A percentile compares a stretch with the other conserved stretches of the same genome.
Conservation (phyloP, 1,140 invertebrate species). For the Propsilocerus akamusi region DNA sequence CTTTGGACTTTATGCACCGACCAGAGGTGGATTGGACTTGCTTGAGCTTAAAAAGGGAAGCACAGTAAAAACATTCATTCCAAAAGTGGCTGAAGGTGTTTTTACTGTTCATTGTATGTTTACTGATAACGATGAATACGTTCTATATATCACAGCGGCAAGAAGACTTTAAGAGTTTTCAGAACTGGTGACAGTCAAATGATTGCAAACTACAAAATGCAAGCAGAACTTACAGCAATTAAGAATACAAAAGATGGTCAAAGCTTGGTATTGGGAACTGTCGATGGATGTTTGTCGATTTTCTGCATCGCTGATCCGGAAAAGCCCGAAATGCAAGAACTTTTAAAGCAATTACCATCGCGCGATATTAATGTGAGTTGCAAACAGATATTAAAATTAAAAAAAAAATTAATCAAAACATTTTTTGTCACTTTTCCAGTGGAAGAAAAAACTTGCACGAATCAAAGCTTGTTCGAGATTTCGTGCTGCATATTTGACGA, state of each 20-base stretch:
- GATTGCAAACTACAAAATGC: slow-evolving; percentile 83
- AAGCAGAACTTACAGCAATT: slow-evolving; percentile 76
- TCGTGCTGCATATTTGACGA: slow-evolving; percentile 30
- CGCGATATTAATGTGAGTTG: slow-evolving; percentile 40
- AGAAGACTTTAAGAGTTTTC: slow-evolving; percentile 82
- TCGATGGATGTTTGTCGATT: slow-evolving; percentile 87
- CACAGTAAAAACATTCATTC: slow-evolving; percentile 69
- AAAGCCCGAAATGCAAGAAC: slow-evolving; percentile 40
- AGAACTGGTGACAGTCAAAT: slow-evolving; percentile 70
- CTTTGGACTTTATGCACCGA: slow-evolving; percentile 80
- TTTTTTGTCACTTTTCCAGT: slow-evolving; percentile 33
- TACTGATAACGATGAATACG: slow-evolving; percentile 84
- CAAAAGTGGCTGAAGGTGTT: slow-evolving; percentile 87
- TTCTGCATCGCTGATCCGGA: slow-evolving; percentile 74
- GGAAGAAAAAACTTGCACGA: slow-evolving; percentile 50
- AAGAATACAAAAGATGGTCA: slow-evolving; percentile 64
- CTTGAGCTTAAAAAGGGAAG: slow-evolving; percentile 71
- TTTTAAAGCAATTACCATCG: slow-evolving; percentile 45
- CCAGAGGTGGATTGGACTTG: slow-evolving; percentile 80
- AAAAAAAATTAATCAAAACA: slow-evolving; percentile 4
- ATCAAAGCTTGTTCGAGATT: slow-evolving; percentile 42
- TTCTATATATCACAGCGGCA: slow-evolving; percentile 88
- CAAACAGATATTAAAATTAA: slow-evolving; percentile 1
- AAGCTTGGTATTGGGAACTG: slow-evolving; percentile 69
- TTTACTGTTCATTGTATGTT: slow-evolving; percentile 91